Percentiles rank a stretch among this genome's conserved stretches.
Conservation (phyloP, 2,888 invertebrate species). For the Drosophila rellima region DNA sequence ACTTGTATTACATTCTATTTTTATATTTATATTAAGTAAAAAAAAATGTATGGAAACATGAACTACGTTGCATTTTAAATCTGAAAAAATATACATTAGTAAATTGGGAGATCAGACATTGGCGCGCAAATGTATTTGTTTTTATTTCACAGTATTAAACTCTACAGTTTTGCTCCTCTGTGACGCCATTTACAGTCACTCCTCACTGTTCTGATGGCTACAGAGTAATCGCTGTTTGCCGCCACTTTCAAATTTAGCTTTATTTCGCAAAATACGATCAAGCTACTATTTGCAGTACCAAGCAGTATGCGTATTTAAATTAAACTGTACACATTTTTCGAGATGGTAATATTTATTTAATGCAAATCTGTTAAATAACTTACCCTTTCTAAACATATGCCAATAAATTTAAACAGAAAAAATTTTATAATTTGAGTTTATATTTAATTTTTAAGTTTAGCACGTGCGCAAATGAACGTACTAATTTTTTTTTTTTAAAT, state of each 20-base stretch:
- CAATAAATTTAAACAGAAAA: conserved; percentile 16
- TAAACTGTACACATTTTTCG: no score
- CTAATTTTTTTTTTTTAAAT: conserved; percentile 48
- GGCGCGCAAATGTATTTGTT: no score
- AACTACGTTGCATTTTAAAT: no score
- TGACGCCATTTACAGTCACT: not conserved
- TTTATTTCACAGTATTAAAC: no score
- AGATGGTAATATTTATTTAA: no score
- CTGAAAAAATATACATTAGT: no score
- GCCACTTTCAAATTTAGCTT: not conserved
- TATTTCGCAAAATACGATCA: no score
- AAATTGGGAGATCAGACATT: no score
- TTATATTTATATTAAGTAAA: no score
- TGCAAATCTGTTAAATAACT: not conserved
- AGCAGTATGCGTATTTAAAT: no score
- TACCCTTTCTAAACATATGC: not conserved
- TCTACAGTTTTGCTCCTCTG: not conserved
- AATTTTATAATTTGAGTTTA: conserved; percentile 22
- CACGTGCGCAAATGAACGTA: conserved; percentile 69
- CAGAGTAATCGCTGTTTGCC: not conserved
- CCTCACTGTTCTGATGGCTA: not conserved
- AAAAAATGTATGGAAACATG: no score
- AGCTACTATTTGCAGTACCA: not conserved
- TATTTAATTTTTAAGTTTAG: conserved; percentile 66
- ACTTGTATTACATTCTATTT: no score